phyloP scores from a whole-genome alignment of 2,888 invertebrate species.

The Xanthia icteritia region DNA sequence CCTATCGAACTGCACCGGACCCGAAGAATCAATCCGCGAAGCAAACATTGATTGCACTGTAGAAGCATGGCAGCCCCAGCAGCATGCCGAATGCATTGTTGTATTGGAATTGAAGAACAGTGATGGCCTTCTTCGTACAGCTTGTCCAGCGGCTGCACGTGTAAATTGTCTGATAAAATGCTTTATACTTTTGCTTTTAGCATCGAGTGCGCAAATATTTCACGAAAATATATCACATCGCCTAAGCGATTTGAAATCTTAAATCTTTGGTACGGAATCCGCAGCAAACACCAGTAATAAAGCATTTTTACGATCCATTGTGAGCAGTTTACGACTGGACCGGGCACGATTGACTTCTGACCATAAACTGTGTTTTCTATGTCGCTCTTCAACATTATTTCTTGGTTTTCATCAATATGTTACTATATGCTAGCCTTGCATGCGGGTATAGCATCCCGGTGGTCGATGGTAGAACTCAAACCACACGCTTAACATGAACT shows the following conservation, averaged over 20 bases:
- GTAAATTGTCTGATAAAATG: background rate
- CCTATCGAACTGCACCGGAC: background rate
- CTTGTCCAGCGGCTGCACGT: background rate
- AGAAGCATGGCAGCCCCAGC: background rate
- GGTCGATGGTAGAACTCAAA: constrained; percentile 22
- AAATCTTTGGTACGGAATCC: constrained; percentile 57
- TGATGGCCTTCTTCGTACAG: background rate
- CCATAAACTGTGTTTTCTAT: constrained; percentile 86
- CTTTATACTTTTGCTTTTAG: background rate
- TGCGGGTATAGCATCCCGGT: constrained; percentile 34
- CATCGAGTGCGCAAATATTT: background rate
- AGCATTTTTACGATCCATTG: constrained; percentile 87
- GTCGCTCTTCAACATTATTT: constrained; percentile 73
- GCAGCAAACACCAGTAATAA: constrained; percentile 75
- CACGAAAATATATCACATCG: constrained; percentile 44
- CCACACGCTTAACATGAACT: constrained; percentile 3
- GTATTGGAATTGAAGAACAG: background rate
- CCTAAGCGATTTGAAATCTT: constrained; percentile 40
- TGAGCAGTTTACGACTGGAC: constrained; percentile 80
- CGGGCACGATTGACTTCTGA: constrained; percentile 85
- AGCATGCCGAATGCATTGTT: background rate
- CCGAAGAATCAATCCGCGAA: too few species aligned
- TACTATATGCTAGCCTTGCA: constrained; percentile 24
- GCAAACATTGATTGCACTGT: background rate
- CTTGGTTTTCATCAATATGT: constrained; percentile 65